Conservation (phyloP, 64 coral and sea anemone species). For the Acropora tenuis region DNA sequence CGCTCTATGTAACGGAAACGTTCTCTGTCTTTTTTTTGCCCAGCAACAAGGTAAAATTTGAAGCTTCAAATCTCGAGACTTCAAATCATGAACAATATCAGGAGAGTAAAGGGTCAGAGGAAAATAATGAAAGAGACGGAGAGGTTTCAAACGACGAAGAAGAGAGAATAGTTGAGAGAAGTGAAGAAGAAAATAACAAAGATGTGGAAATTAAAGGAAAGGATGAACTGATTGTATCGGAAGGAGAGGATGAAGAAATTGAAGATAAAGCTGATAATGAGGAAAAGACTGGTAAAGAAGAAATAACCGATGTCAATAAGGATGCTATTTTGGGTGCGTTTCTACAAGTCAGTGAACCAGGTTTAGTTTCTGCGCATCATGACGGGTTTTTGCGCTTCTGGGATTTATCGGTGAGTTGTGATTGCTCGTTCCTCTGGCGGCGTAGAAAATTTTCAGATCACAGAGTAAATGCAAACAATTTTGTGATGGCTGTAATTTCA, state of each 20-base stretch:
- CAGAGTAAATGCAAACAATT: background rate
- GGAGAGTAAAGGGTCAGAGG: background rate
- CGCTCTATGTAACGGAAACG: too few species aligned
- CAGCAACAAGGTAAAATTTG: background rate
- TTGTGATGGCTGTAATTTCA: too few species aligned
- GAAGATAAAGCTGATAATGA: conserved; percentile 34
- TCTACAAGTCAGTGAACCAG: conserved; percentile 79
- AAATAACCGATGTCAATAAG: background rate
- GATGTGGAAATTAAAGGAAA: conserved; percentile 13
- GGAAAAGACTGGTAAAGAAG: background rate
- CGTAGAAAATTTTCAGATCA: too few species aligned
- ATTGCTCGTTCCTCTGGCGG: background rate
- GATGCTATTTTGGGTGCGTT: conserved; percentile 47
- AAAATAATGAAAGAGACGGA: background rate
- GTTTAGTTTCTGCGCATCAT: conserved; percentile 85
- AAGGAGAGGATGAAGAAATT: background rate
- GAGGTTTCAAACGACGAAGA: background rate
- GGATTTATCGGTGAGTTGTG: conserved; percentile 78
- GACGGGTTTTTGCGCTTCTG: conserved; percentile 97
- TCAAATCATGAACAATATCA: background rate
- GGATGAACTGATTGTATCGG: background rate
- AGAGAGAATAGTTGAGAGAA: background rate
- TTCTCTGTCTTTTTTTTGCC: background rate
- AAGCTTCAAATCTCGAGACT: background rate
- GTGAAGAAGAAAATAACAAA: conserved; percentile 15